A percentile compares a stretch with the other conserved stretches of the same genome.
phyloP scores from a whole-genome alignment of 2,797 vertebrate species.

The Erethizon dorsatum region DNA sequence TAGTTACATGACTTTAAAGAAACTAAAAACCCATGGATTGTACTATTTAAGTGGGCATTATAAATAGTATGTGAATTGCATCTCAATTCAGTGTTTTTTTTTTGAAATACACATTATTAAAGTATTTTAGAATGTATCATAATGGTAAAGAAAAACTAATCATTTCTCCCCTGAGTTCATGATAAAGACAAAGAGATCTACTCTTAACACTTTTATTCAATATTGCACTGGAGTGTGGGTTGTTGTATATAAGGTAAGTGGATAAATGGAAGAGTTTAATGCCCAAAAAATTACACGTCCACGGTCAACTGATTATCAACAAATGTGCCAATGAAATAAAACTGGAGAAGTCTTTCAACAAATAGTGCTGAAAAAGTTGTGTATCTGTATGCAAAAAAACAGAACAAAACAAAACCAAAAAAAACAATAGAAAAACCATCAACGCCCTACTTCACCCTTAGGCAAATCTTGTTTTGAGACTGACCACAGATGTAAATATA shows the following conservation, averaged over 20 bases:
- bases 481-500: background rate
- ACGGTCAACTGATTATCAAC: background rate
- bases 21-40: background rate
- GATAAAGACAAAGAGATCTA: background rate
- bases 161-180: background rate
- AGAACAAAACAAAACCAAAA: background rate
- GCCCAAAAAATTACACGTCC: background rate
- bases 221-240: background rate
- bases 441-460: background rate
- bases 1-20: background rate
- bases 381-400: background rate
- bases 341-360: slow-evolving; percentile 27
- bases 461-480: background rate
- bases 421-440: background rate
- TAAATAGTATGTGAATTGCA: background rate
- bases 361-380: background rate
- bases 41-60: background rate
- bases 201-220: background rate
- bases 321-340: background rate
- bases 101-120: background rate
- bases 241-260: background rate
- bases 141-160: background rate
- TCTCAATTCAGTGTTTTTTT: background rate
- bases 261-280: background rate
- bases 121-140: background rate